Evolutionary conservation across 2,113 vertebrate species (phyloP), one percentile per base, ranked within the genome.

Genomic region (Perccottus glenii): DNA sequence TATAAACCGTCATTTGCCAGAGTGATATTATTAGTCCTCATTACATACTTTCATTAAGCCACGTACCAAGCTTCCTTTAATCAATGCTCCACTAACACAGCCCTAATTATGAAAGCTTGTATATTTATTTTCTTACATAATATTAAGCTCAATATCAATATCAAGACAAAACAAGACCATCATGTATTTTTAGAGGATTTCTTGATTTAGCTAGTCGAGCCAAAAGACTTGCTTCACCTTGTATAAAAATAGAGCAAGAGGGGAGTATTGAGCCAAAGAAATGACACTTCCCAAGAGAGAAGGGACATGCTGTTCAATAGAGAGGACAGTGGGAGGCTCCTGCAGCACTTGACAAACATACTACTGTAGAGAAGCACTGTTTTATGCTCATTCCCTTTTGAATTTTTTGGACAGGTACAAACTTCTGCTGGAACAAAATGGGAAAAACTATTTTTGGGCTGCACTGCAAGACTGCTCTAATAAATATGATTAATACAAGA

Each of bases 1-100:
- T 58, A 78, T 72, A 80, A 69, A 51, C 52, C 58, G n/a, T n/a
- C n/a, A 73, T 86, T 84, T 84, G 45, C 38, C 67, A 77, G 74
- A 63, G 70, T 78, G 73, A 80, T 77, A 86, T 84, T 87, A 85
- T 86, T 77, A 85, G 71, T 78, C 78, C 69, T 85, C 66, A 87
- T 86, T 88, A 87, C 57, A 87, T 74, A 55, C 67, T 77, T 70
- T 72, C 50, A 73, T 40, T 53, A 49, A 81, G 66, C 70, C 52
- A 46, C 59, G 27, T 1, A 35, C 51, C 19, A 27, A 14, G 36
- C 38, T 36, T 35, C 40, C 15, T 75, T 85, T 80, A 80, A 77
- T 81, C 66, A 84, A 77, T 60, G 33, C 53, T 38, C 45, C 60
- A 63, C 65, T 57, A 73, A 68, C 60, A 73, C 50, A 44, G 45